phyloP scores from a whole-genome alignment of 2,888 invertebrate species.

The Magallana nippona region DNA sequence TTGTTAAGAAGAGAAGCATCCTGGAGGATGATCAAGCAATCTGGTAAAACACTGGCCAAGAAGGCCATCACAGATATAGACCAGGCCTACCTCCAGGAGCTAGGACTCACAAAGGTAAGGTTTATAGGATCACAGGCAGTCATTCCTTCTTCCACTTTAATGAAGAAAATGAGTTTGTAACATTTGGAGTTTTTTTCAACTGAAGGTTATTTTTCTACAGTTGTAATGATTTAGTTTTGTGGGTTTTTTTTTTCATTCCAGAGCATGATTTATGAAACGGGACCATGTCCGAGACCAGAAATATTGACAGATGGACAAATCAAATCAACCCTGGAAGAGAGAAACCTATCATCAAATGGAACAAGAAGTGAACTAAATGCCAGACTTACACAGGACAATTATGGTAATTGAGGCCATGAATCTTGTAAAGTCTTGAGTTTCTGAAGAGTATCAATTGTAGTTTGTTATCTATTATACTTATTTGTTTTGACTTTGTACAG shows the following conservation, averaged over 20 bases:
- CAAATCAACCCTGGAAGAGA: conserved; percentile 46
- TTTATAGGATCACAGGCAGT: neutral
- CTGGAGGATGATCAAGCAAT: conserved; percentile 36
- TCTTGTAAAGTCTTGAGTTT: neutral
- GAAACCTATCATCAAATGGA: conserved; percentile 51
- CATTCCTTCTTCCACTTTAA: neutral
- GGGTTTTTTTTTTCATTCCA: neutral
- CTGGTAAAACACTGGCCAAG: conserved; percentile 36
- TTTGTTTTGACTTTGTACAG: too few species aligned
- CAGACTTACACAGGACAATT: conserved; percentile 37
- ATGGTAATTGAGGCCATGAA: conserved; percentile 16
- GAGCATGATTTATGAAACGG: conserved; percentile 55
- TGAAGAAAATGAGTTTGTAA: too few species aligned
- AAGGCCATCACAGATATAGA: conserved; percentile 3
- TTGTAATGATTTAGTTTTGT: too few species aligned
- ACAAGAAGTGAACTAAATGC: conserved; percentile 41
- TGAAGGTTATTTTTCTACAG: too few species aligned
- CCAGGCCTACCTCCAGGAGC: conserved; percentile 15
- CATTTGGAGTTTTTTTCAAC: too few species aligned
- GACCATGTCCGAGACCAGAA: conserved; percentile 58
- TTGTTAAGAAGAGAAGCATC: conserved; percentile 41
- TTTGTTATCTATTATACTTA: too few species aligned
- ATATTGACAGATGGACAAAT: conserved; percentile 56
- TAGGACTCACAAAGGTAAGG: conserved; percentile 41
- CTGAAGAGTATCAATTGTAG: too few species aligned